Base-by-base conservation (phyloP, 2,888 invertebrate genomes). In the Gortyna flavago region DNA sequence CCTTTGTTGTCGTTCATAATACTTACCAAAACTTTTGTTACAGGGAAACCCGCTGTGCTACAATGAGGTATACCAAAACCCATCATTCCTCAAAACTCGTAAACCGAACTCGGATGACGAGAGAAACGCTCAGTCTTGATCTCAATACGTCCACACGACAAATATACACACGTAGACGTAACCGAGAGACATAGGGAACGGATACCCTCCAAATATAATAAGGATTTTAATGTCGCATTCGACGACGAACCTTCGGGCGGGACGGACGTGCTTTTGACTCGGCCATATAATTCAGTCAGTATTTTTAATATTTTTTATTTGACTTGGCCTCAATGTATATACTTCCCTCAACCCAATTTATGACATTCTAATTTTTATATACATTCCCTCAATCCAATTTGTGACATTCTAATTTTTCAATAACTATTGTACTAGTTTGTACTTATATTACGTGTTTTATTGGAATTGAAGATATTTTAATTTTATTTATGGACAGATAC, bases 61-160 rank as follows among this genome's bases (percentile, higher is more conserved):
- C 93, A 94, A 85, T 94, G 93, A 94, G 88, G 89, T 88, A 87
- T 32, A 61, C 66, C 18, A 18, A 78, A 72, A 84, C 77, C 35
- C 74, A 80, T n/a, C 74, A 84, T 77, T 85, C 75, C 79, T 83
- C 77, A 74, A 82, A 79, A 79, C 83, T 88, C 85, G 84, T 88
- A 87, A 89, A 84, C 84, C 84, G 81, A 83, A 84, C 77, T 86
- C 81, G 85, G 85, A 83, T 85, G 75, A 72, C 89, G 88, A 87
- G 89, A 92, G 93, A 95, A 95, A 95, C 95, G 96, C 88, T 88
- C 89, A 87, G 88, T 89, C 90, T 90, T 91, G 91, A 92, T 93
- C 93, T 93, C 93, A 91, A 91, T 91, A 94, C 96, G 96, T 96
- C 96, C 96, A 93, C 92, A 92, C 89, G 92, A 94, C 93, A 93